A percentile compares a stretch with the other conserved stretches of the same genome.
phyloP scores from a whole-genome alignment of 2,888 invertebrate species.

The Toxonevra muliebris region DNA sequence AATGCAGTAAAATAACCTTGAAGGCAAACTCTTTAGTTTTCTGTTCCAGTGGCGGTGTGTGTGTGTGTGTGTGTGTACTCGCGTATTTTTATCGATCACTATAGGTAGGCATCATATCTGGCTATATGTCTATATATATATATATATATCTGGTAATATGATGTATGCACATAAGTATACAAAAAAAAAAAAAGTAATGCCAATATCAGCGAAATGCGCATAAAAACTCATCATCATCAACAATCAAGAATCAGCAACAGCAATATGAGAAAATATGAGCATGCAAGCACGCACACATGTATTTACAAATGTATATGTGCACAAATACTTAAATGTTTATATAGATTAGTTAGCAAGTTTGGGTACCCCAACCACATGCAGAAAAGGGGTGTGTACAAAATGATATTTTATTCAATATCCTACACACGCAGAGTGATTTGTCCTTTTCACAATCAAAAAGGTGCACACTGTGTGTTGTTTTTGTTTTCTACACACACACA shows the following conservation, averaged over 20 bases:
- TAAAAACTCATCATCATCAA: conserved; percentile 24
- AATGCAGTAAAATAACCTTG: conserved; percentile 13
- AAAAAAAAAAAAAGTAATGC: conserved; percentile 19
- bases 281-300: not conserved
- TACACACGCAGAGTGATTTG: conserved; percentile 51
- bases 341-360: not conserved
- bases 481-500: conserved; percentile 23
- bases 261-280: not conserved
- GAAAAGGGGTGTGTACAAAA: conserved; percentile 59
- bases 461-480: conserved; percentile 25
- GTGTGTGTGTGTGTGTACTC: conserved; percentile 9
- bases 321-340: not conserved
- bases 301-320: conserved; percentile 8
- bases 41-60: conserved; percentile 9
- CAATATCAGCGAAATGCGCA: conserved; percentile 11
- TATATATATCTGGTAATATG: too few species aligned
- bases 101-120: conserved; percentile 7
- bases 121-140: too few species aligned
- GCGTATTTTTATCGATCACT: conserved; percentile 38
- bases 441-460: conserved; percentile 50
- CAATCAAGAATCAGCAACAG: conserved; percentile 16
- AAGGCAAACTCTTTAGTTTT: conserved; percentile 15
- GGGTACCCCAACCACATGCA: conserved; percentile 20
- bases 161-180: conserved; percentile 10
- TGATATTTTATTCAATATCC: conserved; percentile 64